Base-by-base conservation (phyloP, 2,888 invertebrate species). In the Schizotus pectinicornis region DNA sequence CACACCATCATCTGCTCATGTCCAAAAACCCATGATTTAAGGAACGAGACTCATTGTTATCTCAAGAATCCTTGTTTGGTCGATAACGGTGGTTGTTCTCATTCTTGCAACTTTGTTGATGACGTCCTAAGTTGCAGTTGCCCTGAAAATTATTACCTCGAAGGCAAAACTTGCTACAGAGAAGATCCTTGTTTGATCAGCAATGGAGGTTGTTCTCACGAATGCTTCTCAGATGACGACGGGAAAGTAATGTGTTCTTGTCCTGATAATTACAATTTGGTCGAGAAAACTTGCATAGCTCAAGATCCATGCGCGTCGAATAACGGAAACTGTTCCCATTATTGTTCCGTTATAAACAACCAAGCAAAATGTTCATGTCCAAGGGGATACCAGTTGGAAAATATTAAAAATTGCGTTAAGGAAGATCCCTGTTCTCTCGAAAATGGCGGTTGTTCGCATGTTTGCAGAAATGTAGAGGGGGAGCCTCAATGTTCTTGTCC, bases 61-160 rank as follows among this genome's bases (percentile, higher is more conserved):
- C 79, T 80, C 67, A 77, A 83, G 7, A 81, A 86, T 69, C 85
- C 85, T 31, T 89, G 88, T 63, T 72, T 76, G 3, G 68, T 74
- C 0, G 80, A 82, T 42, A 87, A 87, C 62, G 86, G 86, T 1
- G 85, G 85, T 39, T 89, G 89, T 72, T 82, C 84, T 6, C 86
- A 88, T 59, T 76, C 79, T n/a, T 89, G 89, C 67, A 37, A 70
- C 1, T 73, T 79, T 38, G 80, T 74, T 2, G 76, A 80, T 8
- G 83, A 83, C 0, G 72, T 80, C 38, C 77, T 77, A 22, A 70
- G 74, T 13, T 87, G 86, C 61, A 69, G 68, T 2, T 85, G 84
- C 56, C 81, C 81, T 0, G 65, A 77, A 1, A 82, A 82, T 1
- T 77, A 73, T 52, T 56, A 69, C 39, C 52, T 77, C 8, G 68